Base-by-base conservation (phyloP, 2,797 vertebrate genomes). In the Apogon hyalosoma region DNA sequence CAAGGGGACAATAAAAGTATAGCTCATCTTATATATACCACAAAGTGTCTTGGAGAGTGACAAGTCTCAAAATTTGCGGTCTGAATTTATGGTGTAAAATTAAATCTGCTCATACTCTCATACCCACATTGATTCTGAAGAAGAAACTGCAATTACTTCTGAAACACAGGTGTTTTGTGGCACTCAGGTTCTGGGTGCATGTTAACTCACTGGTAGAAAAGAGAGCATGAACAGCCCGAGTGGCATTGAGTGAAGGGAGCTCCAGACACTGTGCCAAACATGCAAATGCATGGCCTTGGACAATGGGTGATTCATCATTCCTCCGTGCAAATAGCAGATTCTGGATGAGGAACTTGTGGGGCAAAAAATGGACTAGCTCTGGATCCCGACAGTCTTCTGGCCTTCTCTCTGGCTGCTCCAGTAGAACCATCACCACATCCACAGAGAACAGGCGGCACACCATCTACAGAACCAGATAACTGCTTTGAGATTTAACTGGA, bases 221-320 rank as follows among this genome's bases (percentile, higher is more conserved):
- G 38, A 98, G 91, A 59, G 93, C 93, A 56, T 96, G 93, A 0
- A 98, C 58, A 0, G 93, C 94, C 40, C 92, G 91, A 0, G 88
- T 85, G 28, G 85, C 75, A 0, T 87, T 84, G n/a, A 87, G 64
- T 1, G 89, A 77, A 7, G 93, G 92, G 51, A 92, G 79, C 51
- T 99, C 96, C 11, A 99, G 86, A 79, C 96, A 97, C 33, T 94
- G 94, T 1, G 96, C 96, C 39, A 99, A 93, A 75, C 93, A 95
- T 66, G 94, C 88, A 0, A 99, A 82, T 0, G 96, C 94, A 33
- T 96, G 96, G 69, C 95, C 94, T n/a, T 96, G 92, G 14, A 99
- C 96, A 0, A 89, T 86, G 0, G 98, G 88, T 0, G 96, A 95
- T 21, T 83, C 83, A 72, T 99, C 98, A 0, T 89, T 93, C 69